phyloP scores from a whole-genome alignment of 2,797 vertebrate genomes.

The Eutrigla gurnardus region DNA sequence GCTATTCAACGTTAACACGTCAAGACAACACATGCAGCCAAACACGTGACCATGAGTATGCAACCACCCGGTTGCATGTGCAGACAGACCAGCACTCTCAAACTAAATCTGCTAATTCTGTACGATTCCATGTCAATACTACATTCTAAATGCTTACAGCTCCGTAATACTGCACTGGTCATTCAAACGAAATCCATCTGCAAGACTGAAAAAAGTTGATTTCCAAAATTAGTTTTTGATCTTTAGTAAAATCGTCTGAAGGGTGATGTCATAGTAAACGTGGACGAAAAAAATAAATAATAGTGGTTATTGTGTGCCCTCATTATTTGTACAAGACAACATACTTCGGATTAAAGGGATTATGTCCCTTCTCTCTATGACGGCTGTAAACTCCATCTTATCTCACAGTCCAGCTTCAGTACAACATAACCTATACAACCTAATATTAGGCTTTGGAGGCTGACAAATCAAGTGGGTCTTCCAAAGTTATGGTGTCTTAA shows the following conservation, averaged over 20 bases:
- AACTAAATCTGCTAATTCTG: constrained; percentile 14
- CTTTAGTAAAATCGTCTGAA: neutral
- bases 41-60: constrained; percentile 20
- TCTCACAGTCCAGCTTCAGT: neutral
- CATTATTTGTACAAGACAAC: neutral
- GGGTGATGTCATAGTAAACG: neutral
- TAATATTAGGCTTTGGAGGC: neutral
- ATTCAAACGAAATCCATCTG: neutral
- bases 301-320: neutral
- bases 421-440: neutral
- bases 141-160: neutral
- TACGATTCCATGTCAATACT: neutral
- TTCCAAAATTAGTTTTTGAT: neutral
- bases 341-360: neutral
- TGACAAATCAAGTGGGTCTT: neutral
- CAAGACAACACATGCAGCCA: constrained; percentile 37
- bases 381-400: neutral
- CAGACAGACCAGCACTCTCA: constrained; percentile 6
- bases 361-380: neutral
- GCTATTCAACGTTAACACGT: constrained; percentile 38
- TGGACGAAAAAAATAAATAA: neutral
- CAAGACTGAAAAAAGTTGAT: neutral
- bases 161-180: too few species aligned
- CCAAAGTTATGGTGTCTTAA: neutral
- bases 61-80: constrained; percentile 37